Percentiles rank a stretch among this genome's conserved stretches.
Evolutionary conservation across 2,797 vertebrate species (phyloP).

Genomic region (Agapornis canus): DNA sequence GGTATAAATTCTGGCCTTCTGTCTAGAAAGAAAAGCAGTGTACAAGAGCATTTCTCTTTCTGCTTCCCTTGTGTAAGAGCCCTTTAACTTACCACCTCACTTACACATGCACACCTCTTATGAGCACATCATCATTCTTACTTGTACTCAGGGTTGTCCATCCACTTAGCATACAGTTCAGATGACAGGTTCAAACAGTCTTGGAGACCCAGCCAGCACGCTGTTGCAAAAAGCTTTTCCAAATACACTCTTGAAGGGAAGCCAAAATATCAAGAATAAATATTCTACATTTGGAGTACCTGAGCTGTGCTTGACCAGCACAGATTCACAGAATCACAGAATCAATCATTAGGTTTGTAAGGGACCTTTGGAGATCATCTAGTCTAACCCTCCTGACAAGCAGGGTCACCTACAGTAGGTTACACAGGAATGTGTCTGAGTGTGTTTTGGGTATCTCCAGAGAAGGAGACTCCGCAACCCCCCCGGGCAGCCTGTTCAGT

Average conservation of each 20-base stretch:
- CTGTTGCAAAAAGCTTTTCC: conserved; percentile 63
- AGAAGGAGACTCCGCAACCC: neutral
- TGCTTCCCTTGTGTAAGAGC: neutral
- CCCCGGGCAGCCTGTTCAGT: neutral
- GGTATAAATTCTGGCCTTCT: neutral
- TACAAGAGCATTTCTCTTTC: neutral
- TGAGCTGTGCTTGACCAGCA: neutral
- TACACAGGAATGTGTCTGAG: neutral
- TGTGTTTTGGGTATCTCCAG: neutral
- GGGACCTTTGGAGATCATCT: neutral
- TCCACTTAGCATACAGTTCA: conserved; percentile 77
- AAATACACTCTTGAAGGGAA: conserved; percentile 70
- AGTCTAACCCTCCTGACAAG: neutral
- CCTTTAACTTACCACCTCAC: neutral
- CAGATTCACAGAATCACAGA: neutral
- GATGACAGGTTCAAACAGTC: conserved; percentile 78
- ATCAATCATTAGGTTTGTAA: neutral
- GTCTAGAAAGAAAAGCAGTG: neutral
- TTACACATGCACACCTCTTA: neutral
- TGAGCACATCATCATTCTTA: conserved; percentile 50
- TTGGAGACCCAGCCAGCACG: conserved; percentile 74
- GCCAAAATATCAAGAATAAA: conserved; percentile 26
- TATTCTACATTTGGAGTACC: neutral
- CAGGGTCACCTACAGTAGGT: neutral
- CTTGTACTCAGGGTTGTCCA: conserved; percentile 63